Evolutionary conservation across 2,888 invertebrate genomes (phyloP), one percentile per base, ranked within the genome.

Genomic region (Drosophila vallismaia): DNA sequence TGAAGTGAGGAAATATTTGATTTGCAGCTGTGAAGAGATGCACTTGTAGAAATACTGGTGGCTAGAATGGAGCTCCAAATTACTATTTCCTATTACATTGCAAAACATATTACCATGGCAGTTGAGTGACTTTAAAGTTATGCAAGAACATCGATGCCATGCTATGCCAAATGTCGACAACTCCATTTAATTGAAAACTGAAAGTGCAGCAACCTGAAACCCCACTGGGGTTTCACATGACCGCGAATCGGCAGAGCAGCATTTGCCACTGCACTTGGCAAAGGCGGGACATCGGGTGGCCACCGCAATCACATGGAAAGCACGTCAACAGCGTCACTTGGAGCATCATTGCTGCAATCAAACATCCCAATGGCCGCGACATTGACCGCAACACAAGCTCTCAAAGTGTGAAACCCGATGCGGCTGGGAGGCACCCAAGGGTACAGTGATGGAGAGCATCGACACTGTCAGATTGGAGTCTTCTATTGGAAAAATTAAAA

Each of bases 161-260:
- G 36, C 12, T 36, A 2, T 2, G n/a, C 36, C 55, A 52, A 64
- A 62, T 74, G 64, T 55, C 69, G 71, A 54, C 64, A 48, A 40
- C 59, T 57, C 45, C 29, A 51, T 54, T 19, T 52, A 38, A 71
- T 63, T 56, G 57, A 67, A 82, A 86, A 83, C 76, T 68, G 82
- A 83, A 86, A 83, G 84, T 79, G 74, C 68, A 45, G 69, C 40
- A 66, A 59, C 57, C 29, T 57, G 66, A 79, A 66, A 55, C 52
- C 52, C 71, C 64, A 59, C 68, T 67, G 54, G 68, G 58, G 74
- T 81, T 55, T 81, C 82, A 75, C 31, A 71, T 82, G 67, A 52
- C 86, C 73, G 19, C 52, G 55, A 40, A 52, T 29, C 26, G 40
- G 42, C 51, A 51, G 14, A 14, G 40, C 14, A 55, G 49, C 74